Evolutionary conservation across 1,140 invertebrate genomes (phyloP).

Genomic region (Danaus plexippus): DNA sequence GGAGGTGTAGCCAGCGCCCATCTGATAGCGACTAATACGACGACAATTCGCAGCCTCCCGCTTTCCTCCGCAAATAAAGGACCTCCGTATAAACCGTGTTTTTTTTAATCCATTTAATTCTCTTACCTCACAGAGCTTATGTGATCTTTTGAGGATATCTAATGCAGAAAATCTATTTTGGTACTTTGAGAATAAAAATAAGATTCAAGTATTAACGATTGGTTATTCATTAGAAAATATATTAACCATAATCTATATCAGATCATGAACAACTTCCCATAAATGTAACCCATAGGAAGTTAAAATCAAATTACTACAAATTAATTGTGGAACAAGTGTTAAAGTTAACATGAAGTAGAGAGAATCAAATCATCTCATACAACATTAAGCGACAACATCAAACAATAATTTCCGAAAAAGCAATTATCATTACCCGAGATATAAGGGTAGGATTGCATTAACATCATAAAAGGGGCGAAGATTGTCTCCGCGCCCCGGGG

Average conservation of each 20-base stretch:
- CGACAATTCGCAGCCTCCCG: conserved; percentile 61
- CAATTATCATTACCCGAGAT: conserved; percentile 68
- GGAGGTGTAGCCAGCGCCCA: conserved; percentile 27
- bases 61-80: conserved; percentile 32
- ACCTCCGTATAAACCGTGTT: conserved; percentile 21
- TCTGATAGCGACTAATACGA: conserved; percentile 61
- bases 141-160: no score
- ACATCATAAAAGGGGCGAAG: conserved; percentile 67
- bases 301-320: no score
- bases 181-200: no score
- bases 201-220: no score
- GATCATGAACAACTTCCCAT: no score
- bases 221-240: no score
- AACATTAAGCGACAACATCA: conserved; percentile 64
- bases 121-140: conserved; percentile 2
- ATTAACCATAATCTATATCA: no score
- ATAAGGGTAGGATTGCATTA: conserved; percentile 65
- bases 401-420: conserved; percentile 71
- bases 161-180: no score
- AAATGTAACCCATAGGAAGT: no score
- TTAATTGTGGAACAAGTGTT: no score
- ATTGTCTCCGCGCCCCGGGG: conserved; percentile 58
- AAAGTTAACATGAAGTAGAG: no score
- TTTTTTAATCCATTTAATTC: conserved; percentile 26
- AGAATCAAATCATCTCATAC: conserved; percentile 33